Base-by-base conservation (phyloP, 2,113 vertebrate species). In the Perccottus glenii region DNA sequence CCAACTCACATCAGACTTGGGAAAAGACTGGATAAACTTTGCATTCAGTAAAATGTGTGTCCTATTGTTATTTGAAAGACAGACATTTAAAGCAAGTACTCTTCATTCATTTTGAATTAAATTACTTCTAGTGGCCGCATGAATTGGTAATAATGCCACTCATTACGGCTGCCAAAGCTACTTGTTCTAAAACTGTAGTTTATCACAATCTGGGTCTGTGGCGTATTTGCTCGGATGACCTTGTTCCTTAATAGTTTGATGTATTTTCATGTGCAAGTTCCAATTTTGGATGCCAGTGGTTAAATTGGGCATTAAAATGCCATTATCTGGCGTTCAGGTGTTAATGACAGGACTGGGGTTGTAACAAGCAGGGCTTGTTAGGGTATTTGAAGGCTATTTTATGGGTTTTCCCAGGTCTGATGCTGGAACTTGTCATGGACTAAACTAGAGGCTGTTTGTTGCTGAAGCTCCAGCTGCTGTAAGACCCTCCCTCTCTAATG, bases 1-100 rank as follows among this genome's bases (percentile, higher is more conserved):
- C 82, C 85, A 77, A 70, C 84, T 90, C 73, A 35, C 0, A 80
- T 87, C 88, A 91, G 84, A 88, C 87, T 64, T 89, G 88, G 88
- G 82, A 14, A 11, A 12, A 50, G 44, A 45, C 51, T 63, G 38
- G 50, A 50, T 35, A 67, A 38, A 53, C 27, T 27, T 27, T 27
- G 1, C 19, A 57, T 57, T 58, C 56, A 47, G 9, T 10, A 10
- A 58, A 58, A 42, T 5, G 15, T 15, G 12, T 11, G 19, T 27
- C 19, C 19, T 27, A 27, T 27, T 27, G 19, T 27, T 27, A 27
- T 27, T 27, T 27, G 19, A 27, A 27, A 27, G 19, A 27, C 19
- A 27, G 1, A 1, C 19, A 27, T 27, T 27, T 27, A 27, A 27
- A 27, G 19, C 19, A 27, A 27, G 19, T 27, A 40, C 38, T 40